Conservation (phyloP, 2,113 vertebrate species). For the Catharus bicknelli region DNA sequence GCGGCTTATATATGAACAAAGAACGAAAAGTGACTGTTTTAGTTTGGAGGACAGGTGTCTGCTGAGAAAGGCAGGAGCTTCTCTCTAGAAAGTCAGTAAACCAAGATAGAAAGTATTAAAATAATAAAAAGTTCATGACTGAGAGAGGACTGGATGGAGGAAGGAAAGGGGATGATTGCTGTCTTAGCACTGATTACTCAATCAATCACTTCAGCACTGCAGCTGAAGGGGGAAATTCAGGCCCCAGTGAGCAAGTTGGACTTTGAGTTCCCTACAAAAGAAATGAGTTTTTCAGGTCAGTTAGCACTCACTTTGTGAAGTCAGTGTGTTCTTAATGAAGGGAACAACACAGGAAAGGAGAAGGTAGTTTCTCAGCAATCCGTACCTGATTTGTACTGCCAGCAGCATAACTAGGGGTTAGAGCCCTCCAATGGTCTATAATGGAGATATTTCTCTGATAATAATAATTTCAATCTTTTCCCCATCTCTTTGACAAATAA, state of each 20-base stretch:
- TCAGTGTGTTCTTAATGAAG: neutral
- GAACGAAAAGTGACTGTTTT: too few relatives aligned
- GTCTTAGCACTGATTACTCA: neutral
- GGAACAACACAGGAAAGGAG: neutral
- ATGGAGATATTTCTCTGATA: neutral
- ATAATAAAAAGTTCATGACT: neutral
- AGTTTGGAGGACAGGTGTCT: too few relatives aligned
- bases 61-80: too few relatives aligned
- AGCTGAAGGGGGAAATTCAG: slow-evolving; percentile 6
- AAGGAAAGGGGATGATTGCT: neutral
- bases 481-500: neutral
- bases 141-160: neutral
- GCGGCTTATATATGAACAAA: too few relatives aligned
- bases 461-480: neutral
- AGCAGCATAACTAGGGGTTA: neutral
- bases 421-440: neutral
- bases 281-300: slow-evolving; percentile 41
- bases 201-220: neutral
- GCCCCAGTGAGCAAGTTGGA: neutral
- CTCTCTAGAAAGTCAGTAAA: neutral
- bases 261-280: slow-evolving; percentile 5
- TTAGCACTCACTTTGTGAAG: neutral
- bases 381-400: neutral
- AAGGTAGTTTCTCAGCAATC: slow-evolving; percentile 32
- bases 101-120: neutral